These are phyloP conservation scores for Leucosticte australis DNA, from an alignment of 2,113 vertebrate genomes.

Conservation along the genomic window DNA sequence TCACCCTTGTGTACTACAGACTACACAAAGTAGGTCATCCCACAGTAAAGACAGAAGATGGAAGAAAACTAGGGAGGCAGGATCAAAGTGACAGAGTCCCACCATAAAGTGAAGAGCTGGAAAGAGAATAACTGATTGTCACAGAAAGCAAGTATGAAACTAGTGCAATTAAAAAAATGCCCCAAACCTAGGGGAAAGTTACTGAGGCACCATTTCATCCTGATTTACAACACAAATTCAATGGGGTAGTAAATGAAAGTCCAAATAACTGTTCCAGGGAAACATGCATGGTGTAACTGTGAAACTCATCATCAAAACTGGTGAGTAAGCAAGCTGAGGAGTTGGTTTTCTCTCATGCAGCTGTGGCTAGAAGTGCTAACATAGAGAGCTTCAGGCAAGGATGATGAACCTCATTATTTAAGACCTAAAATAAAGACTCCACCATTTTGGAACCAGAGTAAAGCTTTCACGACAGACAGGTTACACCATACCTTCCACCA, in stretches of 20 bases:
- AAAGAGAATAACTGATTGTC: background rate
- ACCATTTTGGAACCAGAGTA: background rate
- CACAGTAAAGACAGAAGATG: background rate
- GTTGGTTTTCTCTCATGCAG: background rate
- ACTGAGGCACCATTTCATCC: background rate
- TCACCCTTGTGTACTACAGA: background rate
- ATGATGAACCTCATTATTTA: background rate
- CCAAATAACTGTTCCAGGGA: background rate
- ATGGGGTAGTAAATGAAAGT: background rate
- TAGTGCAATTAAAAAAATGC: background rate
- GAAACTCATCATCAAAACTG: background rate
- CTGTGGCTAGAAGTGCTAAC: background rate
- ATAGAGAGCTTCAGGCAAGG: background rate
- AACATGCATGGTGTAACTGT: background rate
- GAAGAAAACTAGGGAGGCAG: background rate
- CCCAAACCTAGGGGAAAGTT: background rate
- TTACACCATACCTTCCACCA: background rate
- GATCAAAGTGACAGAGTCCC: background rate
- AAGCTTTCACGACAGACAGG: background rate
- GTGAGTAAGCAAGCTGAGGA: background rate
- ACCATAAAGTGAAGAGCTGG: background rate
- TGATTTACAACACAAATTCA: background rate
- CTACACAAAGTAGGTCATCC: background rate
- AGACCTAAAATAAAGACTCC: background rate
- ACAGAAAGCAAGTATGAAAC: background rate